These are phyloP conservation scores for Aplysina aerophoba DNA, from an alignment of 37 sponge, comb jelly and placozoan species.

Conservation along the genomic window DNA sequence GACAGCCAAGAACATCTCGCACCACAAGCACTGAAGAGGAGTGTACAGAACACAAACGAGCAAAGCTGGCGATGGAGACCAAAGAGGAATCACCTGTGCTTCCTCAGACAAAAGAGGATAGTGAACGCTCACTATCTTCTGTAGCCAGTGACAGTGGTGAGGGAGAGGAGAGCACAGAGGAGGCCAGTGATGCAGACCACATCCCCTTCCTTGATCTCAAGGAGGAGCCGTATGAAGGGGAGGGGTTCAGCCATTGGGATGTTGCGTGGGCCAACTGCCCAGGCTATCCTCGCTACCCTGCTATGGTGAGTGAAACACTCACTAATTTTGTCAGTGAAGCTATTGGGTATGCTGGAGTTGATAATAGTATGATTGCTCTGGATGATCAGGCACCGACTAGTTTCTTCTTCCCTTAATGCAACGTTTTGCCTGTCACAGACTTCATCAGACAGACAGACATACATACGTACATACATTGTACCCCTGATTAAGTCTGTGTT, in stretches of 20 bases:
- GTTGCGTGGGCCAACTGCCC: slow-evolving; percentile 98
- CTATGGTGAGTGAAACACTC: slow-evolving; percentile 90
- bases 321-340: no score
- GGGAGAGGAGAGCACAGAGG: background rate
- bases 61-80: background rate
- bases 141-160: no score
- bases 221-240: slow-evolving; percentile 5
- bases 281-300: slow-evolving; percentile 96
- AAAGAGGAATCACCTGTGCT: background rate
- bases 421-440: no score
- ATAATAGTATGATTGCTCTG: no score
- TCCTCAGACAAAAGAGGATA: background rate
- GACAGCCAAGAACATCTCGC: background rate
- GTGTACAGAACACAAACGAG: background rate
- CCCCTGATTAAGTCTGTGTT: no score
- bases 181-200: slow-evolving; percentile 2
- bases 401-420: no score
- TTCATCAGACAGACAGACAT: no score
- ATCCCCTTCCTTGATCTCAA: slow-evolving; percentile 17
- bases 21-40: background rate
- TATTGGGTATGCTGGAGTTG: no score
- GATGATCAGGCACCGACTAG: no score
- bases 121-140: background rate
- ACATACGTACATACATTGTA: no score
- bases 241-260: slow-evolving; percentile 59